These are phyloP conservation scores for Andrena marginata DNA, from an alignment of 2,888 invertebrate species.

Conservation along the genomic window DNA sequence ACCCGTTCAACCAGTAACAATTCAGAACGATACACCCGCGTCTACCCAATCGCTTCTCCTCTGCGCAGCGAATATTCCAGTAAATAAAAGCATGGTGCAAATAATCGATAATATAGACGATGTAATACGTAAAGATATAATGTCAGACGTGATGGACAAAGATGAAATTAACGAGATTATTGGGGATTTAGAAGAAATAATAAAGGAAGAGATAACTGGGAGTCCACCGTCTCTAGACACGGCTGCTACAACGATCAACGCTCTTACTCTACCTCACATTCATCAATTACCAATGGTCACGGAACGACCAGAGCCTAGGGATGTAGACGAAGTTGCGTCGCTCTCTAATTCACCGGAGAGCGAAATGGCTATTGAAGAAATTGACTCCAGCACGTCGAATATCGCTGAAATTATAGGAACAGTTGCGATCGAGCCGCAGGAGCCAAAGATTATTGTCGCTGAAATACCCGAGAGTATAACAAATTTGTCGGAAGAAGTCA, in stretches of 20 bases:
- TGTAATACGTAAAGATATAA: constrained; percentile 82
- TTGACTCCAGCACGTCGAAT: constrained; percentile 86
- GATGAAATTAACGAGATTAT: constrained; percentile 84
- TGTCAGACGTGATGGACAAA: constrained; percentile 81
- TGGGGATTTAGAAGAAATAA: constrained; percentile 83
- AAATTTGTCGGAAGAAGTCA: constrained; percentile 48
- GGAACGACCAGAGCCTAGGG: constrained; percentile 83
- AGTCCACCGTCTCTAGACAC: constrained; percentile 76
- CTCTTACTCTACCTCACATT: constrained; percentile 63
- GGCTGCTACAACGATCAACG: constrained; percentile 42
- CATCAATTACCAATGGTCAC: constrained; percentile 67
- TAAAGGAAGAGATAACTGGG: constrained; percentile 82
- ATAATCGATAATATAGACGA: constrained; percentile 82
- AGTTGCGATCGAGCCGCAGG: constrained; percentile 76
- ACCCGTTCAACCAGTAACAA: constrained; percentile 45
- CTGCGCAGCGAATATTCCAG: constrained; percentile 71
- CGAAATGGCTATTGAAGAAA: constrained; percentile 86
- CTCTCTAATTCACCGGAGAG: constrained; percentile 85
- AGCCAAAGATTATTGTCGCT: constrained; percentile 71
- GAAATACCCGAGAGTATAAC: constrained; percentile 62
- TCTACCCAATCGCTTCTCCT: constrained; percentile 54
- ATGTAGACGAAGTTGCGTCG: constrained; percentile 85
- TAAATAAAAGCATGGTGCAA: constrained; percentile 79
- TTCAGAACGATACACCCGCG: constrained; percentile 60
- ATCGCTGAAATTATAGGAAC: constrained; percentile 86